These are phyloP conservation scores for Falcunculus frontatus DNA, from an alignment of 2,113 vertebrate genomes.

Conservation along the genomic window DNA sequence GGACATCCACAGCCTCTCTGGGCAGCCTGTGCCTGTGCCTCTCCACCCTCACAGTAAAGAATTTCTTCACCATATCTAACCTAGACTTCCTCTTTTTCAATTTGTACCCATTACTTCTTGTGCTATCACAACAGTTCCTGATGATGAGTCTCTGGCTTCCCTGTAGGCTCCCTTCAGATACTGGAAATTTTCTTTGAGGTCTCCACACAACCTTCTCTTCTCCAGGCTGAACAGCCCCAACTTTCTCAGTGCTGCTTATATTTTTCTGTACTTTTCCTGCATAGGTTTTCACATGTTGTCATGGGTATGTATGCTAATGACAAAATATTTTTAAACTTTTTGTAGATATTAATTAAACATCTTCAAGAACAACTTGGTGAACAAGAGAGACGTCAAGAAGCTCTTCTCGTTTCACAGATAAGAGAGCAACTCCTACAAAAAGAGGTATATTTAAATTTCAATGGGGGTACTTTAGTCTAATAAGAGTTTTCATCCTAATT, in stretches of 20 bases:
- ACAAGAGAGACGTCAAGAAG: slow-evolving; percentile 76
- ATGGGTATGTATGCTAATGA: not conserved
- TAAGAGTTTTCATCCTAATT: not conserved
- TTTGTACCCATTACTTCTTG: not conserved
- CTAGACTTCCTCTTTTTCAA: not conserved
- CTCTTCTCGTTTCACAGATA: slow-evolving; percentile 76
- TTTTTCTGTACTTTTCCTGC: not conserved
- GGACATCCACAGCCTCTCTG: not conserved
- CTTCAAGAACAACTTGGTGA: slow-evolving; percentile 83
- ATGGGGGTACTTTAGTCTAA: not conserved
- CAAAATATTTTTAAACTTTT: not conserved
- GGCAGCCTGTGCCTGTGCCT: not conserved
- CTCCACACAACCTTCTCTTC: not conserved
- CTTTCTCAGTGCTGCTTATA: not conserved
- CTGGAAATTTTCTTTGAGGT: not conserved
- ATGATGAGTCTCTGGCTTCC: not conserved
- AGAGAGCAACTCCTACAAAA: slow-evolving; percentile 85
- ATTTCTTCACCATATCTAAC: not conserved
- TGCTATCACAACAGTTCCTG: not conserved
- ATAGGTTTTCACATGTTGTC: not conserved
- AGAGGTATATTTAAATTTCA: slow-evolving; percentile 70
- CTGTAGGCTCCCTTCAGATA: not conserved
- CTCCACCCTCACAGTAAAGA: not conserved
- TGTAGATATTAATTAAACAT: slow-evolving; percentile 82
- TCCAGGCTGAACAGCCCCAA: not conserved